Conservation (phyloP, 2,888 invertebrate genomes). For the Geophilus truncorum region DNA sequence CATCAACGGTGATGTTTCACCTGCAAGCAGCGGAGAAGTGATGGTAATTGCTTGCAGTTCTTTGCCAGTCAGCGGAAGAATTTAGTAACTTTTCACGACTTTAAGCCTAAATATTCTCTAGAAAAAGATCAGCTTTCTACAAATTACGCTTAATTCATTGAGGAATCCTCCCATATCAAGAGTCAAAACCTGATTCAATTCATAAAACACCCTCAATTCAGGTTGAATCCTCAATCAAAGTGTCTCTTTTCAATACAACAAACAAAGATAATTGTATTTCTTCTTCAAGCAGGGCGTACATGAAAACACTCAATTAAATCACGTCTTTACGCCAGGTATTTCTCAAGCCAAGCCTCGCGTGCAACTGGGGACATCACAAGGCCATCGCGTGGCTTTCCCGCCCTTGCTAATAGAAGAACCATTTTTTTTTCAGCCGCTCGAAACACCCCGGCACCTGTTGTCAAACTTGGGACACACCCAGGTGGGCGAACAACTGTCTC, state of each 20-base stretch:
- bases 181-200: not conserved
- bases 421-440: not conserved
- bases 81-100: too few species aligned
- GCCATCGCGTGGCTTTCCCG: not conserved
- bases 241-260: not conserved
- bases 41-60: too few species aligned
- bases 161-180: too few species aligned
- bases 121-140: too few species aligned
- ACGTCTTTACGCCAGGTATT: not conserved
- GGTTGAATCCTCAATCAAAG: not conserved
- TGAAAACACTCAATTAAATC: not conserved
- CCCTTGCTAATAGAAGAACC: not conserved
- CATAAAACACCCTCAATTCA: not conserved
- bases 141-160: too few species aligned
- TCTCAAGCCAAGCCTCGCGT: not conserved
- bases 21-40: too few species aligned
- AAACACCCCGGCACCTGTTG: conserved; percentile 14
- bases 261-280: not conserved
- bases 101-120: too few species aligned
- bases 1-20: too few species aligned
- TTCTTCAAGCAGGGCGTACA: not conserved
- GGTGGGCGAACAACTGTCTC: conserved; percentile 7
- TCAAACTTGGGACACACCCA: not conserved
- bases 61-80: too few species aligned
- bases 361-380: conserved; percentile 16